These are phyloP conservation scores for Bombus confusus DNA, from an alignment of 1,140 invertebrate genomes.

Conservation along the genomic window DNA sequence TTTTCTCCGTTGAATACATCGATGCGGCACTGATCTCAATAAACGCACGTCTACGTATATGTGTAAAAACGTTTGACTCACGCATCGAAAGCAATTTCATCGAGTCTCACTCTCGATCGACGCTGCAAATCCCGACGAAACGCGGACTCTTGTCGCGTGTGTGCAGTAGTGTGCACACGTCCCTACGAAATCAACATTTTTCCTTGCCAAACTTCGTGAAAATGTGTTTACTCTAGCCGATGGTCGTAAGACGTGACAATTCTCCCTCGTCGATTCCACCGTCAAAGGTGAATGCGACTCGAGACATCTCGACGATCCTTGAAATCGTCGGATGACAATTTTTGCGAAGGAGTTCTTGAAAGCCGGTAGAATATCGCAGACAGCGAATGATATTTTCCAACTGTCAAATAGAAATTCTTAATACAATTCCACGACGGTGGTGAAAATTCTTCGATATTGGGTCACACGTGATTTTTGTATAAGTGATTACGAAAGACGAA, in stretches of 20 bases:
- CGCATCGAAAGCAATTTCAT: conserved; percentile 62
- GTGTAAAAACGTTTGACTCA: neutral
- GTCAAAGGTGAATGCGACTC: neutral
- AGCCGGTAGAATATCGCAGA: neutral
- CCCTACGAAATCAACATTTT: conserved; percentile 25
- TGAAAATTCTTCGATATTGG: too few relatives aligned
- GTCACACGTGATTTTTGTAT: too few relatives aligned
- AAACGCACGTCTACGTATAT: neutral
- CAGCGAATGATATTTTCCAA: too few relatives aligned
- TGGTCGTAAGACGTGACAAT: conserved; percentile 26
- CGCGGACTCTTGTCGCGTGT: conserved; percentile 46
- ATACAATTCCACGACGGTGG: too few relatives aligned
- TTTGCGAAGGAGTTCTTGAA: neutral
- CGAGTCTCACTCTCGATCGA: neutral
- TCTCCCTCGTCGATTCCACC: neutral
- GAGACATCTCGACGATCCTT: neutral
- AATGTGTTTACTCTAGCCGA: conserved; percentile 51
- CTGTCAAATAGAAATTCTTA: too few relatives aligned
- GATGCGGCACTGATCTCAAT: neutral
- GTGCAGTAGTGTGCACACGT: conserved; percentile 23
- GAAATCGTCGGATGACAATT: conserved; percentile 11
- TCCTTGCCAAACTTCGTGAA: conserved; percentile 47
- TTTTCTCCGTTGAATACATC: neutral
- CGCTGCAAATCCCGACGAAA: conserved; percentile 24
- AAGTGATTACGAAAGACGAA: too few relatives aligned